These are phyloP conservation scores for Sclerurus mexicanus DNA, from an alignment of 2,113 vertebrate genomes.

Conservation along the genomic window DNA sequence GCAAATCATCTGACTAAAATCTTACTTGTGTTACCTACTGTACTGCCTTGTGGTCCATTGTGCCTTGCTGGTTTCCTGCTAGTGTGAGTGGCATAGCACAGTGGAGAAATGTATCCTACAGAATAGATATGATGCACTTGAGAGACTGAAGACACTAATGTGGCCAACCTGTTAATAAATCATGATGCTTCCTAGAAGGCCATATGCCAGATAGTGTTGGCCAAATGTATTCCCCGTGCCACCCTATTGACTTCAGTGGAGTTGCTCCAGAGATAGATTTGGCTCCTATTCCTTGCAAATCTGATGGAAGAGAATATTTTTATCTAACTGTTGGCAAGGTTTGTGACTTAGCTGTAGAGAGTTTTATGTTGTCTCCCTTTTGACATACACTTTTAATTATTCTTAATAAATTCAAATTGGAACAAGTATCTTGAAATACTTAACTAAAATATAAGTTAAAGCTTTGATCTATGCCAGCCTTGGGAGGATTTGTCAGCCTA, in stretches of 20 bases:
- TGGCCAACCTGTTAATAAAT: background rate
- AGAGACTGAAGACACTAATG: background rate
- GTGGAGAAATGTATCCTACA: background rate
- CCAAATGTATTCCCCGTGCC: background rate
- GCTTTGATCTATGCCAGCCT: constrained; percentile 15
- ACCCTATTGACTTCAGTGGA: background rate
- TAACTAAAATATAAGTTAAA: constrained; percentile 29
- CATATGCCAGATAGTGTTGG: background rate
- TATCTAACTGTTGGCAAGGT: constrained; percentile 25
- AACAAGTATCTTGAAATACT: constrained; percentile 17
- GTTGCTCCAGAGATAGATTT: constrained; percentile 1
- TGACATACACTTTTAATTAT: constrained; percentile 44
- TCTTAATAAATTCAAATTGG: constrained; percentile 49
- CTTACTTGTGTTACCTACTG: background rate
- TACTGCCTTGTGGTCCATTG: background rate
- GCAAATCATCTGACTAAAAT: background rate
- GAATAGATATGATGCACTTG: background rate
- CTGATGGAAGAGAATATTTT: constrained; percentile 1
- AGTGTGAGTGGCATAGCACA: background rate
- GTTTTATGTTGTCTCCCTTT: constrained; percentile 30
- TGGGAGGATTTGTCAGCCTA: background rate
- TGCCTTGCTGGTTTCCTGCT: background rate
- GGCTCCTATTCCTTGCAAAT: background rate
- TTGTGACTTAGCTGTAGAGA: background rate
- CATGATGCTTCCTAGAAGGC: background rate